A percentile compares a stretch with the other conserved stretches of the same genome.
Evolutionary conservation across 2,113 vertebrate species (phyloP).

Genomic region (Chinchilla lanigera): DNA sequence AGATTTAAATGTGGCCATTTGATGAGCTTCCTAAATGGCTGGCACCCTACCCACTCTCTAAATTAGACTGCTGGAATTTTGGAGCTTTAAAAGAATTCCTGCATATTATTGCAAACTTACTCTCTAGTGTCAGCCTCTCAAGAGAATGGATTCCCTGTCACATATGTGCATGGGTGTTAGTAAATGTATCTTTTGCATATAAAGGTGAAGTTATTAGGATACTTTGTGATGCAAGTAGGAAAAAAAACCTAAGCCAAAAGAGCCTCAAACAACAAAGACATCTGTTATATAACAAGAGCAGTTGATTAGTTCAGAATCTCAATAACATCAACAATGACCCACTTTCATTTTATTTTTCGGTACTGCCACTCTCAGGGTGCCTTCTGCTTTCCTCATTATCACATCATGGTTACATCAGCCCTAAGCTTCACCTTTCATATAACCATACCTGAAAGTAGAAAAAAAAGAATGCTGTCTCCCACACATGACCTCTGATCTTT

Average conservation of each 20-base stretch:
- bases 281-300: neutral
- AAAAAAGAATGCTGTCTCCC: neutral
- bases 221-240: neutral
- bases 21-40: conserved; percentile 41
- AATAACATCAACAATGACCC: neutral
- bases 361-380: neutral
- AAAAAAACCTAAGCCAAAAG: neutral
- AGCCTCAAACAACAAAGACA: neutral
- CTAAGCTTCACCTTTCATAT: neutral
- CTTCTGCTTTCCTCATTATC: neutral
- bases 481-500: neutral
- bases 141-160: neutral
- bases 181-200: neutral
- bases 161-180: neutral
- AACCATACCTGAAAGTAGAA: neutral
- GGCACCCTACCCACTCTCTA: conserved; percentile 9
- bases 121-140: neutral
- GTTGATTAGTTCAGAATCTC: neutral
- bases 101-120: neutral
- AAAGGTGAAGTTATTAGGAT: neutral
- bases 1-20: conserved; percentile 8
- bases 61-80: neutral
- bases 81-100: conserved; percentile 40
- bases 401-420: neutral
- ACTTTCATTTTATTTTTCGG: neutral